Conservation (phyloP, 2,113 vertebrate species). For the Tragelaphus strepsiceros region DNA sequence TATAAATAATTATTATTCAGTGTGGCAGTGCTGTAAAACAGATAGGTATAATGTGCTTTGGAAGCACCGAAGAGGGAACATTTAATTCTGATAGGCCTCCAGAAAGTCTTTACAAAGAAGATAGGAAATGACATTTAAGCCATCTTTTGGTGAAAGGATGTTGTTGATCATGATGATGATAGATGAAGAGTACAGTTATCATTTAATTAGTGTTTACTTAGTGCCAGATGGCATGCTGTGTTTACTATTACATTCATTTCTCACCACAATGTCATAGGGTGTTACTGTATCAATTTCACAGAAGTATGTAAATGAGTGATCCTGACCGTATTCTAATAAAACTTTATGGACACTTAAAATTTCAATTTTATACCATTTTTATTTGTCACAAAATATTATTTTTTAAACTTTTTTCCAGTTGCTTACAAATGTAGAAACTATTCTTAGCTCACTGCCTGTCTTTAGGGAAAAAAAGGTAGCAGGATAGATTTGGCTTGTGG, state of each 20-base stretch:
- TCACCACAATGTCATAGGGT: background rate
- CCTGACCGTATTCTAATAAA: background rate
- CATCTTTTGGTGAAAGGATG: background rate
- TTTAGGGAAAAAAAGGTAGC: background rate
- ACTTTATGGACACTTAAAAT: background rate
- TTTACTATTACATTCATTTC: background rate
- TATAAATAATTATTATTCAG: background rate
- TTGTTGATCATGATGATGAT: background rate
- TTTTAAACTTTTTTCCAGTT: background rate
- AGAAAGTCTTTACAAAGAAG: background rate
- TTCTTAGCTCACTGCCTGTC: background rate
- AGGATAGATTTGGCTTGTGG: background rate
- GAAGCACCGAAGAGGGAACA: background rate
- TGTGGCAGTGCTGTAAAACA: background rate
- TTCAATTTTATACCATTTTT: background rate
- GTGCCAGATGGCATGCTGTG: background rate
- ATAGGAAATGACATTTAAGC: background rate
- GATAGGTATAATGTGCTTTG: background rate
- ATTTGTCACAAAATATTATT: background rate
- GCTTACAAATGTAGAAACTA: background rate
- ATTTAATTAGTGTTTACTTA: background rate
- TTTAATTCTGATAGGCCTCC: background rate
- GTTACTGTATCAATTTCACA: background rate
- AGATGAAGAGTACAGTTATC: background rate
- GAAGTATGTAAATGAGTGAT: background rate